phyloP scores from a whole-genome alignment of 2,113 vertebrate species.

The Ceyx melanurus region DNA sequence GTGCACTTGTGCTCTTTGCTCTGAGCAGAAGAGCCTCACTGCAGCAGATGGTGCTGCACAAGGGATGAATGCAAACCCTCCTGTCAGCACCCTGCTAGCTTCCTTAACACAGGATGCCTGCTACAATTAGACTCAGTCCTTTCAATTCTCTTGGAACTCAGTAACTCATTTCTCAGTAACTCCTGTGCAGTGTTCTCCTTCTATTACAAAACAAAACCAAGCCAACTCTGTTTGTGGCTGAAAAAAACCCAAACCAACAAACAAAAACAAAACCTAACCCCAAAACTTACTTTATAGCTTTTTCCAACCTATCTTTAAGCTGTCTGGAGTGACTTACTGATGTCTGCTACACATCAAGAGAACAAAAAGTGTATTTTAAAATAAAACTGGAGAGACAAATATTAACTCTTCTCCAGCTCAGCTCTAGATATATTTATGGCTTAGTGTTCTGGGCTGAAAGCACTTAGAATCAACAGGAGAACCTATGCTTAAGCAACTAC shows the following conservation, averaged over 20 bases:
- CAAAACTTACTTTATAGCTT: not conserved
- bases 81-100: not conserved
- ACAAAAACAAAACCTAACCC: not conserved
- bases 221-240: conserved; percentile 14
- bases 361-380: conserved; percentile 27
- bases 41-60: not conserved
- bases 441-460: conserved; percentile 40
- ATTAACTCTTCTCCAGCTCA: not conserved
- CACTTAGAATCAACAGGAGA: conserved; percentile 59
- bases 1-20: not conserved
- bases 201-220: not conserved
- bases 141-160: not conserved
- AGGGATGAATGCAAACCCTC: not conserved
- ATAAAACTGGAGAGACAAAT: conserved; percentile 25
- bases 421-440: conserved; percentile 44
- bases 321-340: conserved; percentile 26
- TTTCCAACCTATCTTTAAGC: conserved; percentile 52
- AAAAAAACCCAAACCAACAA: not conserved
- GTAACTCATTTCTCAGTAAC: not conserved
- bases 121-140: not conserved
- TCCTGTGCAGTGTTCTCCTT: not conserved
- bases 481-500: conserved; percentile 49
- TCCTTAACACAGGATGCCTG: not conserved
- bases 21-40: not conserved
- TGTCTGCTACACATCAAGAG: not conserved